Conservation (phyloP, 1,140 invertebrate genomes). For the Coptotermes formosanus region DNA sequence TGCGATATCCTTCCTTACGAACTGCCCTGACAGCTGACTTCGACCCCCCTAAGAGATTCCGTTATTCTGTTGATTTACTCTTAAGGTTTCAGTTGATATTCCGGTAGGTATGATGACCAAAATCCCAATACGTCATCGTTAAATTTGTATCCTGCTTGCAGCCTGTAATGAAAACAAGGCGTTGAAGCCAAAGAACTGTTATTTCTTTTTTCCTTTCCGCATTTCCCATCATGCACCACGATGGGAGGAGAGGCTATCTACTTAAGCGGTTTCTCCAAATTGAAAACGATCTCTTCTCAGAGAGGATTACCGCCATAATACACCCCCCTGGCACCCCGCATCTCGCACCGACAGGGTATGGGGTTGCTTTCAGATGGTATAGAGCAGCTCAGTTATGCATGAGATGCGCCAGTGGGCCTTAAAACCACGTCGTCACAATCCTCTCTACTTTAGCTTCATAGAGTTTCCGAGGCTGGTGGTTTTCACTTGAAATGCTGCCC, state of each 20-base stretch:
- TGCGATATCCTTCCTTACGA: too few relatives aligned
- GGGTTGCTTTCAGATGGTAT: slow-evolving; percentile 17
- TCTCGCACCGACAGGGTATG: neutral
- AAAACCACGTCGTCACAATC: neutral
- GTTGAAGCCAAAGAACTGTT: neutral
- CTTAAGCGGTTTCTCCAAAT: slow-evolving; percentile 18
- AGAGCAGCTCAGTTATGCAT: slow-evolving; percentile 1
- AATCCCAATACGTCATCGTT: too few relatives aligned
- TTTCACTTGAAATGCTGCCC: slow-evolving; percentile 11
- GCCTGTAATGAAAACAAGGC: neutral
- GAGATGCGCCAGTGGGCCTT: neutral
- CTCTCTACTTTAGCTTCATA: slow-evolving; percentile 7
- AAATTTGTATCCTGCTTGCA: neutral
- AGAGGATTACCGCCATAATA: slow-evolving; percentile 13
- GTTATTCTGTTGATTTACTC: too few relatives aligned
- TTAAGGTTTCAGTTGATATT: too few relatives aligned
- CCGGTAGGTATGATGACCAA: too few relatives aligned
- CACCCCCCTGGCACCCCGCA: neutral
- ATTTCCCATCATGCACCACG: slow-evolving; percentile 10
- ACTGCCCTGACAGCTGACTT: too few relatives aligned
- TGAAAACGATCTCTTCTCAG: slow-evolving; percentile 15
- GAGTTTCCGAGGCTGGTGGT: neutral
- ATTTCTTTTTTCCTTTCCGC: neutral
- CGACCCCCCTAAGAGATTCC: too few relatives aligned
- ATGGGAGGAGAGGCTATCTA: slow-evolving; percentile 12